These are phyloP conservation scores for Hedya salicella DNA, from an alignment of 2,888 invertebrate species.

Conservation along the genomic window DNA sequence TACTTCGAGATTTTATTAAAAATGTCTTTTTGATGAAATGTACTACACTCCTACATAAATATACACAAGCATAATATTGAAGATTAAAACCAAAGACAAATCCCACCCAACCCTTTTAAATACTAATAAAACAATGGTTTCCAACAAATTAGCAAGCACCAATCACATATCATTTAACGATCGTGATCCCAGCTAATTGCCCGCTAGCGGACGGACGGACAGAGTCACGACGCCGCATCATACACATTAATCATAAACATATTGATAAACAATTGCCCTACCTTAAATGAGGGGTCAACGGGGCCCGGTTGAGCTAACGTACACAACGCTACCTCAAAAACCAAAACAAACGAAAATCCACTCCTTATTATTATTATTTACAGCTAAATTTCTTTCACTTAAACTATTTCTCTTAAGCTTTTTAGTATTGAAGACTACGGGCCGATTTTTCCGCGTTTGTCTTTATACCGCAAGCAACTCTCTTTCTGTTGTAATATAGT, in stretches of 20 bases:
- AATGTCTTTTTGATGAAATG: no score
- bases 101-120: neutral
- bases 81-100: neutral
- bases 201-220: constrained; percentile 56
- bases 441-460: constrained; percentile 63
- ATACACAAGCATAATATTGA: no score
- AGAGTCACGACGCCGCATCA: constrained; percentile 72
- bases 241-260: constrained; percentile 78
- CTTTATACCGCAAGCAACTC: constrained; percentile 47
- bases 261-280: constrained; percentile 84
- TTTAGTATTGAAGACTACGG: constrained; percentile 47
- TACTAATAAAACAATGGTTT: constrained; percentile 35
- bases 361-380: constrained; percentile 43
- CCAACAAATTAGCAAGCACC: constrained; percentile 71
- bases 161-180: constrained; percentile 76
- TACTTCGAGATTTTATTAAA: no score
- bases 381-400: constrained; percentile 45
- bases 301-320: constrained; percentile 53
- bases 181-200: constrained; percentile 81
- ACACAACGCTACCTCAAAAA: constrained; percentile 53
- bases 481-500: constrained; percentile 51
- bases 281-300: constrained; percentile 82
- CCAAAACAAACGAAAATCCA: constrained; percentile 45
- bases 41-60: no score
- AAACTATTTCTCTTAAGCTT: constrained; percentile 45